phyloP scores from a whole-genome alignment of 2,113 vertebrate species.

The Herpetotheres cachinnans region DNA sequence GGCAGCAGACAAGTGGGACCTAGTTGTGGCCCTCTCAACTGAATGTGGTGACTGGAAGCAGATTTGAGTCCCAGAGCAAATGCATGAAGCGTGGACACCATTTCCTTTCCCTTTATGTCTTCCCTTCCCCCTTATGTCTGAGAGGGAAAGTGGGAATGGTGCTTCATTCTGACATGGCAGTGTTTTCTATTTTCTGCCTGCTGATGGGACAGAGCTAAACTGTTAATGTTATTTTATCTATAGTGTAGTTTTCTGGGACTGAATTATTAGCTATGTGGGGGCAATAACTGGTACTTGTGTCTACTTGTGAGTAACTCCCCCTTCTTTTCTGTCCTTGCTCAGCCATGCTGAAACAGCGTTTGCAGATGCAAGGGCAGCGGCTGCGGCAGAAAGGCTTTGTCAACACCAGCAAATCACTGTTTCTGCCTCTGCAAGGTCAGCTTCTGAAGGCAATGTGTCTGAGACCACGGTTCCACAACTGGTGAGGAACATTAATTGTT shows the following conservation, averaged over 20 bases:
- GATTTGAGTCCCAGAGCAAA: background rate
- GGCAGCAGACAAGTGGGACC: rapidly evolving
- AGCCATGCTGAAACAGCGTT: background rate
- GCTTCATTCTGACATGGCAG: background rate
- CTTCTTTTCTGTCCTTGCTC: background rate
- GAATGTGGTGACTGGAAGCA: background rate
- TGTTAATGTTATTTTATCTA: background rate
- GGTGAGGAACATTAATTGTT: background rate
- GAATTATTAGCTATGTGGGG: background rate
- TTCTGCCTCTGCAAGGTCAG: slow-evolving; percentile 18
- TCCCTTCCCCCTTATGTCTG: no score
- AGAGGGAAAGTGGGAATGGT: background rate
- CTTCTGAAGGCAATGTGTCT: background rate
- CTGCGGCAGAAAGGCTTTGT: background rate
- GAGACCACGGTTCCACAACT: background rate
- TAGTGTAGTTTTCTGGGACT: background rate
- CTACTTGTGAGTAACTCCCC: background rate
- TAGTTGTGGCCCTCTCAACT: rapidly evolving
- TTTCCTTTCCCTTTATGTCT: background rate
- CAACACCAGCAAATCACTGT: slow-evolving; percentile 23
- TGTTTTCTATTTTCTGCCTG: background rate
- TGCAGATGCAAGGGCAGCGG: background rate
- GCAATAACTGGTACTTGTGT: background rate
- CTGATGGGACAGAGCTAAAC: background rate
- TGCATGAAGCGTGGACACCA: rapidly evolving